Percentiles rank a stretch among this genome's conserved stretches.
Conservation (phyloP, 2,113 vertebrate species). For the Paraplagusia blochii region DNA sequence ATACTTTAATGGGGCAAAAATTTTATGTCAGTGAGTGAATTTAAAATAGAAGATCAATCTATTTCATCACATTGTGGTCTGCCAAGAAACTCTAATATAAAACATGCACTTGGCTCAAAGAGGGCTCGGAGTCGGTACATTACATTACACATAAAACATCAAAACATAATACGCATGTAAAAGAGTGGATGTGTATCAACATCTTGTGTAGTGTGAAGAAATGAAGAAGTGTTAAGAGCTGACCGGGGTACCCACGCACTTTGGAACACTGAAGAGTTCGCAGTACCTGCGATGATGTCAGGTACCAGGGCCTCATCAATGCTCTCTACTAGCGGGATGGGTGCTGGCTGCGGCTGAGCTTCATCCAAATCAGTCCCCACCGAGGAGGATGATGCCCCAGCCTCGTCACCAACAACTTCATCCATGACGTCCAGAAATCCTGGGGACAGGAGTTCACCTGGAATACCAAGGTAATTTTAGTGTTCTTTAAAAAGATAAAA, state of each 20-base stretch:
- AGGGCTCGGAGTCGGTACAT: too few relatives aligned
- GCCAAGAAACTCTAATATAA: not conserved
- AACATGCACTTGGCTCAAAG: constrained; percentile 27
- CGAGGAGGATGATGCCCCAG: constrained; percentile 77
- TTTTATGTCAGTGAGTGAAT: too few relatives aligned
- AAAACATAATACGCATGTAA: constrained; percentile 5
- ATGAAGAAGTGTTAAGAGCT: not conserved
- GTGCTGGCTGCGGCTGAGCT: constrained; percentile 79
- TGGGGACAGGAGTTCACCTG: constrained; percentile 90
- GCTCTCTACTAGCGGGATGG: constrained; percentile 88
- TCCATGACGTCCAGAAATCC: constrained; percentile 88
- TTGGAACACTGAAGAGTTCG: constrained; percentile 66
- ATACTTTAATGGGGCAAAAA: too few relatives aligned
- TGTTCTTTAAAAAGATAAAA: too few relatives aligned
- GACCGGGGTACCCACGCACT: constrained; percentile 67
- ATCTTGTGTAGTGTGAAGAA: constrained; percentile 6
- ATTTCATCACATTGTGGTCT: too few relatives aligned
- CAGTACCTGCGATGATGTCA: constrained; percentile 89
- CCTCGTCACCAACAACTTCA: constrained; percentile 87
- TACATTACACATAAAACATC: too few relatives aligned
- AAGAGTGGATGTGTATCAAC: not conserved
- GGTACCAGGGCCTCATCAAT: constrained; percentile 93
- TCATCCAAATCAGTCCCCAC: constrained; percentile 85
- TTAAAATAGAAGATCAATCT: too few relatives aligned
- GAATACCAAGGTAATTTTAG: too few relatives aligned